Conservation (phyloP, 2,113 vertebrate genomes). For the Ptilorrhoa leucosticta region DNA sequence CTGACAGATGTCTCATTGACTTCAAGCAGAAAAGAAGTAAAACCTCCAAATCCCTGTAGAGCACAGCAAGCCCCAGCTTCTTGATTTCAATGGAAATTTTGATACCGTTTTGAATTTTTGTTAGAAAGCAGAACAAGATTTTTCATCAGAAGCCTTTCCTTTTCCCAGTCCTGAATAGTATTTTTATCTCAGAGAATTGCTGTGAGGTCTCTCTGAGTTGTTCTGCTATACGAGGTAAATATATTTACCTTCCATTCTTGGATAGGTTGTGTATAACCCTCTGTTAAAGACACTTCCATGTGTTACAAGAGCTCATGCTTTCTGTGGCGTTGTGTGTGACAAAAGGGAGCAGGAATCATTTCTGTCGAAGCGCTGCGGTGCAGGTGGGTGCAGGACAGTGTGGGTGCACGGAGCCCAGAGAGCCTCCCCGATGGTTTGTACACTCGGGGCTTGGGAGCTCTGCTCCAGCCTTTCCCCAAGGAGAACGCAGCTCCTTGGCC, state of each 20-base stretch:
- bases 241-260: not conserved
- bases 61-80: not conserved
- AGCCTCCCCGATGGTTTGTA: too few relatives aligned
- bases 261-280: not conserved
- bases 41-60: not conserved
- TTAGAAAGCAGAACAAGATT: not conserved
- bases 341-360: not conserved
- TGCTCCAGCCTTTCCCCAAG: not conserved
- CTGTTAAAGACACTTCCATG: not conserved
- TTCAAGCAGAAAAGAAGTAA: not conserved
- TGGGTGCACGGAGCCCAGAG: not conserved
- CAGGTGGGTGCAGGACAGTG: not conserved
- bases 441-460: rapidly evolving
- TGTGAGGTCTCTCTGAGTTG: not conserved
- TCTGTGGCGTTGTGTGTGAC: rapidly evolving
- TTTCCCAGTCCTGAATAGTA: not conserved
- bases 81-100: not conserved
- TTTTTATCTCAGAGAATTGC: not conserved
- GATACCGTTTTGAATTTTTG: not conserved
- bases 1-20: not conserved
- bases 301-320: not conserved
- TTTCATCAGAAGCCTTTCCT: not conserved
- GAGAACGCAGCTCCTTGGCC: not conserved
- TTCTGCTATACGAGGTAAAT: not conserved
- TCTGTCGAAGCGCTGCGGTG: rapidly evolving